A percentile compares a stretch with the other conserved stretches of the same genome.
phyloP scores from a whole-genome alignment of 1,140 invertebrate genomes.

The Thaumatotibia leucotreta region DNA sequence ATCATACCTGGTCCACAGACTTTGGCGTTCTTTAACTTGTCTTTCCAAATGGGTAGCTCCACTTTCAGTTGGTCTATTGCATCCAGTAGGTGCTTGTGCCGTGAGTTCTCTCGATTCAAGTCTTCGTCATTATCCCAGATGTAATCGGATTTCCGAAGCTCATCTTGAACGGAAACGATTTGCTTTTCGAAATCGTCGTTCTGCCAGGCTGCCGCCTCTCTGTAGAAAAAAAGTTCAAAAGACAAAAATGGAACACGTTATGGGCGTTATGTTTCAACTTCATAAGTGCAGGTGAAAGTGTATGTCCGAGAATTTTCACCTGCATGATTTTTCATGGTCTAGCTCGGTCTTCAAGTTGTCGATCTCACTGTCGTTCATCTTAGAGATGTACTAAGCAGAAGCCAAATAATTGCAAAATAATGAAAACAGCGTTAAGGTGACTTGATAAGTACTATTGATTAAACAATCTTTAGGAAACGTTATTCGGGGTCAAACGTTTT shows the following conservation, averaged over 20 bases:
- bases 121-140: slow-evolving; percentile 64
- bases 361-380: slow-evolving; percentile 68
- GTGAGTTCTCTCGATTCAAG: slow-evolving; percentile 47
- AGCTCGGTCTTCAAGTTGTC: slow-evolving; percentile 67
- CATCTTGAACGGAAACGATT: slow-evolving; percentile 66
- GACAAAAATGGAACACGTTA: background rate
- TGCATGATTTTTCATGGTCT: slow-evolving; percentile 71
- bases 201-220: slow-evolving; percentile 66
- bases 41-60: slow-evolving; percentile 60
- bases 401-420: background rate
- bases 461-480: background rate
- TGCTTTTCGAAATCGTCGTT: slow-evolving; percentile 70
- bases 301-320: slow-evolving; percentile 34
- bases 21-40: slow-evolving; percentile 70
- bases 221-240: slow-evolving; percentile 24
- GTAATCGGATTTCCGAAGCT: slow-evolving; percentile 61
- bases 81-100: slow-evolving; percentile 57
- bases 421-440: background rate
- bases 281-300: background rate
- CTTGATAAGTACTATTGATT: background rate
- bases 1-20: slow-evolving; percentile 57
- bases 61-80: slow-evolving; percentile 55
- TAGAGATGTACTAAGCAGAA: background rate
- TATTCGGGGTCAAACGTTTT: background rate
- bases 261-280: background rate